Base-by-base conservation (phyloP, 2,888 invertebrate species). In the Agriopis aurantiaria region DNA sequence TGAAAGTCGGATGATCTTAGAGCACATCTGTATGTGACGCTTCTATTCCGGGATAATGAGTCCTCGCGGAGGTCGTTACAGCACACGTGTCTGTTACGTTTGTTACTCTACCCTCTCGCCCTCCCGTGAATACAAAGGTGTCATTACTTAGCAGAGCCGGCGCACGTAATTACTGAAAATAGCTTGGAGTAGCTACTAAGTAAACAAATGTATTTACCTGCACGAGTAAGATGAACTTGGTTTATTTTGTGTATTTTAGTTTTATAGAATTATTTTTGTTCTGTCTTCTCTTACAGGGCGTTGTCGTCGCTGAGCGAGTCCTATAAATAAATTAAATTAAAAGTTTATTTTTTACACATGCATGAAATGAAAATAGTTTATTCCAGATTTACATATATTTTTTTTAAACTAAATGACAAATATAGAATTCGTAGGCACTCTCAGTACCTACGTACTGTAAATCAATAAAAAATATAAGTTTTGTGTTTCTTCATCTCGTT, bases 91-190 rank as follows among this genome's bases (percentile, higher is more conserved):
- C 33, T n/a, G 33, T 59, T n/a, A n/a, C n/a, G 71, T 60, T 68
- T 68, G 61, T 72, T 46, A 61, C 66, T 67, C 61, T 66, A 66
- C 64, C 12, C 60, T 55, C 23, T 46, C 53, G 14, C 63, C 51
- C 60, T 57, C 62, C 61, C 53, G 49, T 49, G 68, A 45, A 65
- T 57, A 66, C 69, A 65, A 59, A 65, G 56, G 60, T 63, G 73
- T 66, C 64, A 72, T 75, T 74, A 72, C 72, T 70, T 63, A 71
- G 43, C 41, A 14, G 45, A 49, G 53, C 33, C 43, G 33, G 67
- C 62, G 64, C 57, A 52, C 68, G 62, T 69, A 62, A 69, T 71
- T 65, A 69, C 57, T 58, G 14, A 49, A 69, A 65, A 67, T 61
- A 48, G 33, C 33, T 33, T 33, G 3, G 23, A 62, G 55, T 56